phyloP scores from a whole-genome alignment of 2,113 vertebrate genomes.

The Formicarius rufipectus region DNA sequence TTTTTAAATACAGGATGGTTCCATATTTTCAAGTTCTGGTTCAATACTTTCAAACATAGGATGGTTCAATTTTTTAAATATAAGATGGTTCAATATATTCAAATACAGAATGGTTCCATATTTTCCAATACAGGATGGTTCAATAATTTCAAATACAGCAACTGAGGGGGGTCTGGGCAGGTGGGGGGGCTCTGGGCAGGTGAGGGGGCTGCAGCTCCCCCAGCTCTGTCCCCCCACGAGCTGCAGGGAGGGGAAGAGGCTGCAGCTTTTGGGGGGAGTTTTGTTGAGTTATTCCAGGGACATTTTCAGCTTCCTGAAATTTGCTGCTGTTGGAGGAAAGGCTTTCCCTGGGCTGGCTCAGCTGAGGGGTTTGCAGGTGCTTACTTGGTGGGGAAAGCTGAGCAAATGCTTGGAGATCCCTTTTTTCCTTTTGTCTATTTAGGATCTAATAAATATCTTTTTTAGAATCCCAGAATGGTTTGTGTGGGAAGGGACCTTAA shows the following conservation, averaged over 20 bases:
- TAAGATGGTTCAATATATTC: too few species aligned
- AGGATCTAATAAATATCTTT: not conserved
- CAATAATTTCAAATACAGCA: too few species aligned
- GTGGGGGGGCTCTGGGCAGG: constrained; percentile 12
- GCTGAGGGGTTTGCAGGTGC: too few species aligned
- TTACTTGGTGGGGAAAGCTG: not conserved
- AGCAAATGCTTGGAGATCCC: not conserved
- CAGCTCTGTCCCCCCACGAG: too few species aligned
- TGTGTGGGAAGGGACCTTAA: not conserved
- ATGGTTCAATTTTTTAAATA: too few species aligned
- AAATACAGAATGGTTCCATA: too few species aligned
- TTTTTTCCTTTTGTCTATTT: not conserved
- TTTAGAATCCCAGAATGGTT: not conserved
- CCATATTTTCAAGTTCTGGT: too few species aligned
- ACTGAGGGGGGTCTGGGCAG: too few species aligned
- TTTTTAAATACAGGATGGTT: too few species aligned
- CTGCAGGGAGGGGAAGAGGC: too few species aligned
- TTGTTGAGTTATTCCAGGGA: not conserved
- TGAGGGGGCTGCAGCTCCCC: not conserved
- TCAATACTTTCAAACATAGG: too few species aligned
- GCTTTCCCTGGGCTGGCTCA: accelerated
- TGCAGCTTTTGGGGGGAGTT: not conserved
- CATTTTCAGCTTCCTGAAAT: not conserved
- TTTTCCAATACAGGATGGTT: too few species aligned
- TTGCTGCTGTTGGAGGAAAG: not conserved